Evolutionary conservation across 2,888 invertebrate genomes (phyloP), one percentile per base, ranked within the genome.

Genomic region (Hirtodrosophila cameraria): DNA sequence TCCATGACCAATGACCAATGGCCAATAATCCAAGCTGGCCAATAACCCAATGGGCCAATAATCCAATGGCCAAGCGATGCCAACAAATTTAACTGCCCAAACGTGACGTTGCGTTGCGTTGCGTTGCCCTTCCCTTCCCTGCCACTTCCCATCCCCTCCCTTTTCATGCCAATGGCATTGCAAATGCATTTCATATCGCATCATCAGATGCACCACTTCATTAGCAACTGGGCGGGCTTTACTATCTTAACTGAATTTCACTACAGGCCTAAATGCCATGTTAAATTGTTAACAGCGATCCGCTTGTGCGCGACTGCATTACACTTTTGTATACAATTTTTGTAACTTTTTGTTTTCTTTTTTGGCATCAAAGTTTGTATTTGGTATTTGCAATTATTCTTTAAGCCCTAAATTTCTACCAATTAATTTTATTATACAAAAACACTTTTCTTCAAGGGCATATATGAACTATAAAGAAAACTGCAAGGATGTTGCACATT

Each of bases 61-160:
- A 23, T 18, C 72, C 57, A 58, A 46, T 79, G 80, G 35, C 72
- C 86, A 79, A 57, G 55, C 63, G 61, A 54, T 61, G 57, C 58
- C 60, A 65, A 59, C 53, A 65, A 55, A 78, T 81, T 80, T 80
- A 80, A 80, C 80, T 85, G 70, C 82, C 43, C 57, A 59, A 86
- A 81, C 87, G 80, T 80, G 87, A 72, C 64, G 70, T 20, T 75
- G 52, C 41, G 52, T 63, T 41, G 62, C 55, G 38, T 38, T 16
- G 28, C n/a, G n/a, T n/a, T n/a, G n/a, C n/a, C n/a, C n/a, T n/a
- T n/a, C n/a, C n/a, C n/a, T n/a, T n/a, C n/a, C n/a, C n/a, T n/a
- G 36, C 15, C 30, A 49, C 41, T 13, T 50, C 25, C 23, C 12
- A 36, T 12, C 13, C n/a, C 8, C 6, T 30, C 9, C 18, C 18